Percentiles rank a stretch among this genome's conserved stretches.
Evolutionary conservation across 2,113 vertebrate species (phyloP).

Genomic region (Thamnaconus septentrionalis): DNA sequence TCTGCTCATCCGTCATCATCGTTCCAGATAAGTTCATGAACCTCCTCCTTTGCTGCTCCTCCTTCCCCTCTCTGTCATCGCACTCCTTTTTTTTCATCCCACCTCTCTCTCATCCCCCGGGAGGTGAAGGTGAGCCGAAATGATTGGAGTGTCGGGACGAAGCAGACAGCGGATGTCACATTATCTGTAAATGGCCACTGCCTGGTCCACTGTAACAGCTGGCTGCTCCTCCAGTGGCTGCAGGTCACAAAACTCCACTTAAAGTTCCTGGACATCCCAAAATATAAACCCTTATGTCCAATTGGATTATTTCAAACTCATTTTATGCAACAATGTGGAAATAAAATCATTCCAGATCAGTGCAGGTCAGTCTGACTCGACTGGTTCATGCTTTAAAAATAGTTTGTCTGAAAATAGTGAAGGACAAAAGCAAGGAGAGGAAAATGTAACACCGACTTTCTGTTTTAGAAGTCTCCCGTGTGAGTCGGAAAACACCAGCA

Average conservation of each 20-base stretch:
- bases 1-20: background rate
- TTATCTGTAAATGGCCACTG: slow-evolving; percentile 39
- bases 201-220: slow-evolving; percentile 25
- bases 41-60: background rate
- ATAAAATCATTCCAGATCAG: no score
- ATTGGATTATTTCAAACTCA: no score
- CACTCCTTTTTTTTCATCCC: slow-evolving; percentile 4
- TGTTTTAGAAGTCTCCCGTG: no score
- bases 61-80: background rate
- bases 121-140: slow-evolving; percentile 21
- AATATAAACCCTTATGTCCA: no score
- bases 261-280: slow-evolving; percentile 8
- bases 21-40: background rate
- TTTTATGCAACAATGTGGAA: no score
- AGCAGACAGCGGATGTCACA: slow-evolving; percentile 8
- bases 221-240: slow-evolving; percentile 6
- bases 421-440: background rate
- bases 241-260: background rate
- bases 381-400: no score
- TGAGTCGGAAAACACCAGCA: background rate
- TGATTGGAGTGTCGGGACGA: background rate
- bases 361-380: no score
- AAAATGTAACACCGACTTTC: background rate
- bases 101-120: slow-evolving; percentile 11
- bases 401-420: no score